phyloP scores from a whole-genome alignment of 2,888 invertebrate species.

The Eilema caniola region DNA sequence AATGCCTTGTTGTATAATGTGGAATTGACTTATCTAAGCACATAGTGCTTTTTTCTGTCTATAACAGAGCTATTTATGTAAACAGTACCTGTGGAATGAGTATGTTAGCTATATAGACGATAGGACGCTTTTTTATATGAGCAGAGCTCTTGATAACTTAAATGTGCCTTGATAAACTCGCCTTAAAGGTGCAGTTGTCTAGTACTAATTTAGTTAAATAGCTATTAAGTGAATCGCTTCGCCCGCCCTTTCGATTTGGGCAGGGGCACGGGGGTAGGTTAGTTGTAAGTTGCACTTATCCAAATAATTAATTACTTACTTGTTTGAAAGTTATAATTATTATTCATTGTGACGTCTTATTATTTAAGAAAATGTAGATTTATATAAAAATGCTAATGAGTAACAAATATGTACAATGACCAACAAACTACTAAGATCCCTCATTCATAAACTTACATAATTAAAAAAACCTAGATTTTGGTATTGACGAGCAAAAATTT shows the following conservation, averaged over 20 bases:
- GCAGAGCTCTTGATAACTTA: not conserved
- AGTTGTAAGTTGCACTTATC: not conserved
- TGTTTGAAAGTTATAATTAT: too few relatives aligned
- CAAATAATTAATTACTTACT: not conserved
- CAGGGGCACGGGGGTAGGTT: not conserved
- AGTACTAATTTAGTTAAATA: not conserved
- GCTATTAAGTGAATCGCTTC: not conserved
- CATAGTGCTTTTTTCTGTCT: not conserved
- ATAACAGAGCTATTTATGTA: not conserved
- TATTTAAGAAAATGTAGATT: too few relatives aligned
- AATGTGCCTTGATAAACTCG: slow-evolving; percentile 1
- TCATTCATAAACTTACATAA: too few relatives aligned
- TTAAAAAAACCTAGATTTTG: too few relatives aligned
- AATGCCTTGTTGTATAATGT: not conserved
- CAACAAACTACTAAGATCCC: not conserved
- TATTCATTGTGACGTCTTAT: too few relatives aligned
- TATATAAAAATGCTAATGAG: not conserved
- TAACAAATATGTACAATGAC: not conserved
- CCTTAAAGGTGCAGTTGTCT: not conserved
- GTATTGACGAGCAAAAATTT: too few relatives aligned
- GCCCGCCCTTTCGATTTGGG: not conserved
- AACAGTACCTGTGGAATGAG: not conserved
- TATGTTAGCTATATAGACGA: not conserved
- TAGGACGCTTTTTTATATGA: not conserved
- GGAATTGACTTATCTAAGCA: not conserved